phyloP scores from a whole-genome alignment of 2,113 vertebrate species.

The Puma concolor region DNA sequence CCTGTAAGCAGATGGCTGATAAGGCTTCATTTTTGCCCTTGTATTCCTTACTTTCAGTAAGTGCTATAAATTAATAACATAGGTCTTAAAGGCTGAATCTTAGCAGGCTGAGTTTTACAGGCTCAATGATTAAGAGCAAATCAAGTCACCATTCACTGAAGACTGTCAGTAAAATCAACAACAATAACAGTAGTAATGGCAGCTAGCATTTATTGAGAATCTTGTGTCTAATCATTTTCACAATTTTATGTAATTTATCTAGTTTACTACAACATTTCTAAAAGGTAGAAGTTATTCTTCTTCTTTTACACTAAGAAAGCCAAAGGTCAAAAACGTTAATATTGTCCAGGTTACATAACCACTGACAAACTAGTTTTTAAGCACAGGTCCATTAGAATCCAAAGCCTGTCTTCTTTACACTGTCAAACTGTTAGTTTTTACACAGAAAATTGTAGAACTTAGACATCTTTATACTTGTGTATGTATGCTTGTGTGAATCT shows the following conservation, averaged over 20 bases:
- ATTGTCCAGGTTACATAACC: background rate
- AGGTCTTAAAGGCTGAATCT: background rate
- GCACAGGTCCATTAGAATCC: background rate
- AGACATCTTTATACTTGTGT: background rate
- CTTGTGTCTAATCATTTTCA: background rate
- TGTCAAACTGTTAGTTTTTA: background rate
- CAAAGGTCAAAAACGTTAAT: background rate
- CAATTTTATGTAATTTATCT: background rate
- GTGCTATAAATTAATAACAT: background rate
- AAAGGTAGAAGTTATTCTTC: background rate
- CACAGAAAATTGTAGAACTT: background rate
- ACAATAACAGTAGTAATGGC: background rate
- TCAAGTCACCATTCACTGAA: background rate
- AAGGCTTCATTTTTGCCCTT: background rate
- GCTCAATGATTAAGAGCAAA: background rate
- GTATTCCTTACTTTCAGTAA: background rate
- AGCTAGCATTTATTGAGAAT: background rate
- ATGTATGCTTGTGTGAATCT: background rate
- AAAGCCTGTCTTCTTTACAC: background rate
- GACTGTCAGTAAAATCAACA: constrained; percentile 44
- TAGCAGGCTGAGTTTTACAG: background rate
- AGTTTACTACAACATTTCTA: background rate
- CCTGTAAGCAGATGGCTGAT: background rate
- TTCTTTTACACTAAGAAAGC: background rate
- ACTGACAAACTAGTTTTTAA: background rate